Conservation (phyloP, 2,113 vertebrate species). For the Oreochromis tanganicae region DNA sequence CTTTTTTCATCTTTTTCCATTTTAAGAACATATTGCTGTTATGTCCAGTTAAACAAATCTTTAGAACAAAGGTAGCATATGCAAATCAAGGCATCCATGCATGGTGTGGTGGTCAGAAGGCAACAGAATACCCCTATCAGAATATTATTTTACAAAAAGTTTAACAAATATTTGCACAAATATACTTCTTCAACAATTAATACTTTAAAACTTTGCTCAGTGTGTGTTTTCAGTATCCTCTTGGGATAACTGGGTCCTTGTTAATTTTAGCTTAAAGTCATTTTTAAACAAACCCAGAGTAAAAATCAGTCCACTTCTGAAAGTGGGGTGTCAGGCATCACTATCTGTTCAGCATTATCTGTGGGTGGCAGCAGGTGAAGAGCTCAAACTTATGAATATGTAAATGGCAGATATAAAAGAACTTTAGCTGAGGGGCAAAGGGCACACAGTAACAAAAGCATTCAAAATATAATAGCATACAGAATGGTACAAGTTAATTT, state of each 20-base stretch:
- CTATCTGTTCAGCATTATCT: constrained; percentile 35
- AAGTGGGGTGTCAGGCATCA: constrained; percentile 17
- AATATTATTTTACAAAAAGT: background rate
- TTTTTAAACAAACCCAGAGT: background rate
- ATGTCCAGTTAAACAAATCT: background rate
- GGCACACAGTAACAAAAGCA: background rate
- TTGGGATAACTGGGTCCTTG: background rate
- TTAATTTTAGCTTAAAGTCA: background rate
- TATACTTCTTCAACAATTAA: background rate
- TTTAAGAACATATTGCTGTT: background rate
- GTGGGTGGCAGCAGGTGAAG: constrained; percentile 44
- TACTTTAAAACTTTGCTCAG: background rate
- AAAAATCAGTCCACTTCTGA: constrained; percentile 4
- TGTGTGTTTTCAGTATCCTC: background rate
- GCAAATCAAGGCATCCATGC: background rate
- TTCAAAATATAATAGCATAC: background rate
- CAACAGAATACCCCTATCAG: background rate
- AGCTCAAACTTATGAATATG: constrained; percentile 46
- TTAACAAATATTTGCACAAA: background rate
- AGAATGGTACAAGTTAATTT: background rate
- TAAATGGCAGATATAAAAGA: constrained; percentile 18
- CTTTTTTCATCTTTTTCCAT: background rate
- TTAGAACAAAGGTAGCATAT: background rate
- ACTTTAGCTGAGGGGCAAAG: constrained; percentile 17
- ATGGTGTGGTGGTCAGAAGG: background rate